Base-by-base conservation (phyloP, 2,888 invertebrate genomes). In the Actias luna region DNA sequence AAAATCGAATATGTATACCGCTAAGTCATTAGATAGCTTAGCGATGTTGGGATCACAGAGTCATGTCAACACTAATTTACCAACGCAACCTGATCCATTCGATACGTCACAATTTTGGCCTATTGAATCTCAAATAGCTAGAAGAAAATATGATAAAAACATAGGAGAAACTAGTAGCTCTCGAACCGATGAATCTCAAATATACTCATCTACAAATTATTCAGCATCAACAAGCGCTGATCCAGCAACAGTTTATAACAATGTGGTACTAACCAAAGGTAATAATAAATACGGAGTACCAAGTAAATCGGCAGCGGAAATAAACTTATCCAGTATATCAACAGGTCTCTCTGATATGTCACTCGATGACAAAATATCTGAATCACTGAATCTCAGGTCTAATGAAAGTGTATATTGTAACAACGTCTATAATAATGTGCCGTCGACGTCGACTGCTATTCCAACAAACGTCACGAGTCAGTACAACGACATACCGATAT, bases 291-390 rank as follows among this genome's bases (percentile, higher is more conserved):
- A 87, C 60, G 83, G 82, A 27, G 18, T 78, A 18, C 73, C 80
- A 1, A 78, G 70, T 52, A 83, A 80, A 62, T 69, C 77, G 65
- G 78, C 81, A 2, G 60, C 79, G 57, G 84, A 85, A 74, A 77
- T 78, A 61, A 83, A 80, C 61, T 63, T 69, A 10, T 75, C 79
- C 1, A 78, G 69, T 57, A 65, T 84, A 2, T 66, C 76, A 1
- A 72, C 76, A 12, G 72, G 84, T 0, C 59, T 91, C 61, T 80
- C 86, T 5, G 76, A 84, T 61, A 85, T 92, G 87, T 92, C 92
- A 60, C 77, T 92, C 65, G 92, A 92, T 72, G 92, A 92, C 68
- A 83, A 84, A 83, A 92, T 92, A 67, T 92, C 92, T 0, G 89
- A 89, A 79, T 92, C 92, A 5, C 69, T 92, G 73, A 92, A 92